Conservation (phyloP, 1,140 invertebrate species). For the Mylabris phalerata region DNA sequence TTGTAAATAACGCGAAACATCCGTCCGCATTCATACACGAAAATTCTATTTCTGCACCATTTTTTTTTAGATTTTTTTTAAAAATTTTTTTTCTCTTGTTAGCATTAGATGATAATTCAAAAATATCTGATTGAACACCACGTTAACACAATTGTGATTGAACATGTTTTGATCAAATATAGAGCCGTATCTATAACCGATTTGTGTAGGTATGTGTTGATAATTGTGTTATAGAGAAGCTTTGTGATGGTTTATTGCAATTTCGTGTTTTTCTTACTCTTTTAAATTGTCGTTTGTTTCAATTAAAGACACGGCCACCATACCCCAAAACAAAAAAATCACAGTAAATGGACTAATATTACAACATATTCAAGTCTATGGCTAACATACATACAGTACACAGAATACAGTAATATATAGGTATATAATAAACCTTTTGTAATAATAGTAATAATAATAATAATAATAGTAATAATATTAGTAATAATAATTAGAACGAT, state of each 20-base stretch:
- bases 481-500: conserved; percentile 31
- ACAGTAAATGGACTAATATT: conserved; percentile 41
- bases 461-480: not conserved
- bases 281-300: too few relatives aligned
- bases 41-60: too few relatives aligned
- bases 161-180: conserved; percentile 17
- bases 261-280: too few relatives aligned
- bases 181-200: too few relatives aligned
- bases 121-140: conserved; percentile 40
- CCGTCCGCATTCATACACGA: too few relatives aligned
- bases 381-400: conserved; percentile 40
- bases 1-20: too few relatives aligned
- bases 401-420: conserved; percentile 33
- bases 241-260: too few relatives aligned
- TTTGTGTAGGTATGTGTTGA: too few relatives aligned
- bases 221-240: too few relatives aligned
- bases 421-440: conserved; percentile 33
- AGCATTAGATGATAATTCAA: conserved; percentile 31
- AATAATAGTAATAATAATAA: conserved; percentile 9
- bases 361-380: conserved; percentile 34
- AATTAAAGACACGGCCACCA: too few relatives aligned
- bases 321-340: conserved; percentile 28
- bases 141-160: conserved; percentile 40
- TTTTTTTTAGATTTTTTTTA: too few relatives aligned
- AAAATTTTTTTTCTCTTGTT: conserved; percentile 17